Conservation (phyloP, 2,888 invertebrate species). For the Zaprionus lineosus region DNA sequence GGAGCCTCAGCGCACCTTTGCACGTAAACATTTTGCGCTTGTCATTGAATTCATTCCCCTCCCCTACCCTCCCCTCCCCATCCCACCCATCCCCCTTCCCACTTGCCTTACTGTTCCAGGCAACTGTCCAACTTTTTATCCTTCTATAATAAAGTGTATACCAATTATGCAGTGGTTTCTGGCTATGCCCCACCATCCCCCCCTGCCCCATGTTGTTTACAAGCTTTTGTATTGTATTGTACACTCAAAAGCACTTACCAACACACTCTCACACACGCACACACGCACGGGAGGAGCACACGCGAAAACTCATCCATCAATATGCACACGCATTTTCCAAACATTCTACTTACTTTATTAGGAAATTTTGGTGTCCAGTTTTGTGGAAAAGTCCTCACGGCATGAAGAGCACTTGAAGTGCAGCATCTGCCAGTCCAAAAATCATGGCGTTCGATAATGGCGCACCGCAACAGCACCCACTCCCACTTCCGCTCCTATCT, state of each 20-base stretch:
- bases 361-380: slow-evolving; percentile 16
- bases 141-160: slow-evolving; percentile 53
- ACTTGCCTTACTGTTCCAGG: background rate
- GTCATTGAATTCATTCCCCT: slow-evolving; percentile 64
- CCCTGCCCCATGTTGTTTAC: slow-evolving; percentile 1
- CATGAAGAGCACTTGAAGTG: slow-evolving; percentile 24
- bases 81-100: background rate
- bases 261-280: slow-evolving; percentile 1
- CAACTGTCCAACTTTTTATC: slow-evolving; percentile 16
- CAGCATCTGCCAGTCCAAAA: slow-evolving; percentile 18
- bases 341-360: slow-evolving; percentile 46
- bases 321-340: slow-evolving; percentile 32
- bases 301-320: slow-evolving; percentile 24
- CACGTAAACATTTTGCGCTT: slow-evolving; percentile 27
- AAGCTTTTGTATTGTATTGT: slow-evolving; percentile 2
- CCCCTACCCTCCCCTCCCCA: background rate
- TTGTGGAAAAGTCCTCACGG: slow-evolving; percentile 21
- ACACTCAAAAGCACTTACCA: background rate
- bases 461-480: slow-evolving; percentile 19
- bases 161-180: slow-evolving; percentile 56
- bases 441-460: slow-evolving; percentile 33
- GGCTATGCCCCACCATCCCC: slow-evolving; percentile 25
- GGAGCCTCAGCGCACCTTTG: too few relatives aligned
- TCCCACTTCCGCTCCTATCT: too few relatives aligned
- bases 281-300: background rate